Conservation (phyloP, 1,140 invertebrate species). For the Subanguina moxae region DNA sequence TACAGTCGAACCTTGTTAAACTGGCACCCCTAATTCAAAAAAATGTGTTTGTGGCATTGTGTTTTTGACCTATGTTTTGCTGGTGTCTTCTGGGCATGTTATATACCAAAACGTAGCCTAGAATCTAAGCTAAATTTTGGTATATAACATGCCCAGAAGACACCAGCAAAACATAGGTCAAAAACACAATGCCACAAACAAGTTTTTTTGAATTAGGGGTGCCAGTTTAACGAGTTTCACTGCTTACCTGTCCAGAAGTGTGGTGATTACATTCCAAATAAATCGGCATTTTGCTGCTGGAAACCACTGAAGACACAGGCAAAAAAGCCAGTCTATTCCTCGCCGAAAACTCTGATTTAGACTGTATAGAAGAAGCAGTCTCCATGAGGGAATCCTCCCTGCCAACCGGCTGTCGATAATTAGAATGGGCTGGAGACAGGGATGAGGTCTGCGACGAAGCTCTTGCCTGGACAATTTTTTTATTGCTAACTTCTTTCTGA, state of each 20-base stretch:
- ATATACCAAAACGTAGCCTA: background rate
- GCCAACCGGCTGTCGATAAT: background rate
- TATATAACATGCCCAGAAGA: too few species aligned
- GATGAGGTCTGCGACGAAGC: background rate
- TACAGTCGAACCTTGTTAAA: too few species aligned
- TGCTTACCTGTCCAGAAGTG: conserved; percentile 70
- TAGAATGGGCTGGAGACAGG: conserved; percentile 3
- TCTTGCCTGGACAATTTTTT: background rate
- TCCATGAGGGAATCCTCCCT: conserved; percentile 29
- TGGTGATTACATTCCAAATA: conserved; percentile 75
- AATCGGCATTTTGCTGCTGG: conserved; percentile 17
- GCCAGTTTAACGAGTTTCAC: too few species aligned
- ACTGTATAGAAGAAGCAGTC: conserved; percentile 48
- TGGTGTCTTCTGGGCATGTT: too few species aligned
- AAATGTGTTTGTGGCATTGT: too few species aligned
- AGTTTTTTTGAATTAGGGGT: too few species aligned
- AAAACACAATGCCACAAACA: too few species aligned
- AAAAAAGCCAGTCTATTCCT: conserved; percentile 14
- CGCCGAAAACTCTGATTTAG: conserved; percentile 36
- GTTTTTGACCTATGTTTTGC: too few species aligned
- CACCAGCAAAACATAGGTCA: too few species aligned
- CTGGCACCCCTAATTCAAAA: too few species aligned
- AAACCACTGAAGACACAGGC: background rate
- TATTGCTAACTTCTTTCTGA: background rate
- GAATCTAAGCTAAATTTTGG: too few species aligned